Conservation (phyloP, 2,797 vertebrate species). For the Cygnus olor region DNA sequence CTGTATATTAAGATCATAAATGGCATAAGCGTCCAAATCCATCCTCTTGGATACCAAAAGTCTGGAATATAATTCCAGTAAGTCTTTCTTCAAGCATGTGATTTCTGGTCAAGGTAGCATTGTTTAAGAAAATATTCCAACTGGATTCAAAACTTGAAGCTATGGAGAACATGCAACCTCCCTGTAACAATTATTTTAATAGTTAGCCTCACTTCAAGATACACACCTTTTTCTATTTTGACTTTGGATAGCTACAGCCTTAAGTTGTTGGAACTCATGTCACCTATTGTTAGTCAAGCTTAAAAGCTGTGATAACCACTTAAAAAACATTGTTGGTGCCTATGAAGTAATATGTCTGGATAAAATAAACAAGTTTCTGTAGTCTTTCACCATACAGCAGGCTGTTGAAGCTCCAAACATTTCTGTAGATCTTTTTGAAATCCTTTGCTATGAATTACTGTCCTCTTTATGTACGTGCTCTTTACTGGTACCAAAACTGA, state of each 20-base stretch:
- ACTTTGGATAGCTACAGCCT: neutral
- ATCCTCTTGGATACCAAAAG: neutral
- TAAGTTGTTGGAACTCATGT: neutral
- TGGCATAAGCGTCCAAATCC: neutral
- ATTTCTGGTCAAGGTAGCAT: neutral
- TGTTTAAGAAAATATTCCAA: constrained; percentile 52
- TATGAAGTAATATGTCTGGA: neutral
- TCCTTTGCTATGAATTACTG: neutral
- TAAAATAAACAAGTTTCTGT: neutral
- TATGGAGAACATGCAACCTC: neutral
- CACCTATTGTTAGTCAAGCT: neutral
- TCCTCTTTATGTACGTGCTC: neutral
- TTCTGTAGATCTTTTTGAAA: neutral
- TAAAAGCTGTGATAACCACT: neutral
- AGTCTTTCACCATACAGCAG: neutral
- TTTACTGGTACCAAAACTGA: neutral
- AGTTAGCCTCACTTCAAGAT: neutral
- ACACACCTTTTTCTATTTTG: neutral
- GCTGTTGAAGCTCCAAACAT: neutral
- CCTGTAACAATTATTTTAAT: neutral
- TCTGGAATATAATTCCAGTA: neutral
- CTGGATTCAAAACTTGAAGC: neutral
- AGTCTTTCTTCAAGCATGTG: neutral
- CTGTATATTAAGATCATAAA: neutral
- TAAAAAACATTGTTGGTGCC: neutral